Conservation (phyloP, 1,140 invertebrate species). For the Polypedilum pembai region DNA sequence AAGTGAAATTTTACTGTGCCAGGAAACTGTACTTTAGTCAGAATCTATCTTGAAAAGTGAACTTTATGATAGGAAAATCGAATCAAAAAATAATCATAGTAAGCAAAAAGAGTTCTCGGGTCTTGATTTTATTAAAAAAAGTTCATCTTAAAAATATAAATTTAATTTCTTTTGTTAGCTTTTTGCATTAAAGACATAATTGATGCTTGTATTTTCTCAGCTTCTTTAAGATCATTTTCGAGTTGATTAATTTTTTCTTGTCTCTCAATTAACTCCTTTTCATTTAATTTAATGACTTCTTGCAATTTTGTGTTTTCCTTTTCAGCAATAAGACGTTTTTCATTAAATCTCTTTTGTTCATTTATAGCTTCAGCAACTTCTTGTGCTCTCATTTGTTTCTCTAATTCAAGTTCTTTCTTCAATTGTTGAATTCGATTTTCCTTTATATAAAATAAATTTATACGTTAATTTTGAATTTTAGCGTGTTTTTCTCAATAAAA, state of each 20-base stretch:
- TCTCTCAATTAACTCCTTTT: neutral
- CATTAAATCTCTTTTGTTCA: neutral
- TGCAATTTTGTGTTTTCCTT: neutral
- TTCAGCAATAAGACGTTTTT: neutral
- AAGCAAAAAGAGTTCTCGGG: no score
- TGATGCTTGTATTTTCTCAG: neutral
- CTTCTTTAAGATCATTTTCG: constrained; percentile 4
- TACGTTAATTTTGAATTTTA: neutral
- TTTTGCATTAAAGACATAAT: neutral
- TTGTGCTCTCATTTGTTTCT: neutral
- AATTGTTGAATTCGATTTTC: neutral
- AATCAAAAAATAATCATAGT: no score
- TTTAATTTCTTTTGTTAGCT: neutral
- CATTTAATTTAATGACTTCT: neutral
- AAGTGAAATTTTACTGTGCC: no score
- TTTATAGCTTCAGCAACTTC: neutral
- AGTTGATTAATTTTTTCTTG: neutral
- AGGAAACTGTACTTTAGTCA: no score
- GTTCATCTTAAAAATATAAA: no score
- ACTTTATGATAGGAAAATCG: no score
- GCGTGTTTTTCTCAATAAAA: no score
- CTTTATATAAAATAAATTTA: neutral
- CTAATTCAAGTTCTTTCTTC: neutral
- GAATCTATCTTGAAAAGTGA: no score
- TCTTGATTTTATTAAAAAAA: no score